Evolutionary conservation across 2,888 invertebrate genomes (phyloP).

Genomic region (Pollenia angustigena): DNA sequence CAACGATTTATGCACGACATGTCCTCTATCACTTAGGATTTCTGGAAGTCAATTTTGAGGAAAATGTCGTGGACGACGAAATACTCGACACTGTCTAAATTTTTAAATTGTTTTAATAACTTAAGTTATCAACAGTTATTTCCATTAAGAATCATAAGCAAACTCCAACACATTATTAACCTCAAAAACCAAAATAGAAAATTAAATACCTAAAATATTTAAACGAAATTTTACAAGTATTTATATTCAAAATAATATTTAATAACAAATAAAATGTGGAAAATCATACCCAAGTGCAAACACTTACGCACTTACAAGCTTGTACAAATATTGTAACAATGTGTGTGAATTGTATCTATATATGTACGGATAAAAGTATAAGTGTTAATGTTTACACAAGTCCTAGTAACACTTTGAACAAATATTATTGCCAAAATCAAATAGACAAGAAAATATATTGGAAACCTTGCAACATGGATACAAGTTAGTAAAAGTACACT

Average conservation of each 20-base stretch:
- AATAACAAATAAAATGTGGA: conserved; percentile 42
- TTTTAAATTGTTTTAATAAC: no score
- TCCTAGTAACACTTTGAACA: conserved; percentile 49
- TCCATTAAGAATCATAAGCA: no score
- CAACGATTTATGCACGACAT: no score
- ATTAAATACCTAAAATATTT: no score
- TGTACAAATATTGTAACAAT: neutral
- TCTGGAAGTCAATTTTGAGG: no score
- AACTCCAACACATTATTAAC: no score
- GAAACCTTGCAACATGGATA: conserved; percentile 25
- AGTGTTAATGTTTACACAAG: conserved; percentile 57
- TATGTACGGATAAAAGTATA: neutral
- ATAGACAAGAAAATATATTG: conserved; percentile 47
- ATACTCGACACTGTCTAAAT: no score
- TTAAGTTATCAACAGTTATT: no score
- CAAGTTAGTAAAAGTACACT: neutral
- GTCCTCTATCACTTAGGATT: no score
- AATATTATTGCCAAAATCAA: conserved; percentile 64
- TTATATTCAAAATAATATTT: conserved; percentile 39
- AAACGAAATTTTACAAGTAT: neutral
- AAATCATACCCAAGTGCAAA: neutral
- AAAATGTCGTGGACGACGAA: no score
- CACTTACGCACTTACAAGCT: neutral
- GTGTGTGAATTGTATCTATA: neutral
- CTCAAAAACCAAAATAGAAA: no score